Conservation (phyloP, 2,113 vertebrate genomes). For the Myodes glareolus region DNA sequence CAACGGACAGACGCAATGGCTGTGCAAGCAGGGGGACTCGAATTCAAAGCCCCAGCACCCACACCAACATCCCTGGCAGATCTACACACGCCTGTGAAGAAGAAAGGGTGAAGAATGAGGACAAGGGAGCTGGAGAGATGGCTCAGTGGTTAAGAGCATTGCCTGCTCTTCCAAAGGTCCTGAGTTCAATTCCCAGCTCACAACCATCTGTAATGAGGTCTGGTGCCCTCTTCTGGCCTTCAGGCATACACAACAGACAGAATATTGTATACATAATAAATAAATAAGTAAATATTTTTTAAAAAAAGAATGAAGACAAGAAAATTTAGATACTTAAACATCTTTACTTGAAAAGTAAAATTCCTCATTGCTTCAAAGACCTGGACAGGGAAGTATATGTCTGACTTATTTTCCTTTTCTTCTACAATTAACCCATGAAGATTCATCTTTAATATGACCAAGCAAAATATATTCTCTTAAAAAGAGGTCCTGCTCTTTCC, state of each 20-base stretch:
- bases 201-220: no score
- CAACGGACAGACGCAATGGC: neutral
- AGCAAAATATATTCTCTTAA: conserved; percentile 38
- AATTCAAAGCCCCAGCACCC: neutral
- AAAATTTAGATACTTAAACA: neutral
- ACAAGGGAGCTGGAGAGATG: no score
- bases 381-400: neutral
- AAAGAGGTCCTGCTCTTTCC: conserved; percentile 17
- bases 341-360: conserved; percentile 40
- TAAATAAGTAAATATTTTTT: no score
- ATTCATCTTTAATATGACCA: conserved; percentile 30
- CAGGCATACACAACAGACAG: no score
- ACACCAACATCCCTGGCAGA: no score
- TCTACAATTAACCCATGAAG: neutral
- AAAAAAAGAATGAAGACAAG: neutral
- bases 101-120: no score
- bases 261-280: no score
- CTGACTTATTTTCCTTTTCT: neutral
- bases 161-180: no score
- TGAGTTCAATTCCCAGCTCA: no score
- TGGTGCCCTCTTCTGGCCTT: no score
- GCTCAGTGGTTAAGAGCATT: no score
- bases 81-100: no score
- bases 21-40: neutral
- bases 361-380: neutral